Base-by-base conservation (phyloP, 2,113 vertebrate genomes). In the Lagopus muta region DNA sequence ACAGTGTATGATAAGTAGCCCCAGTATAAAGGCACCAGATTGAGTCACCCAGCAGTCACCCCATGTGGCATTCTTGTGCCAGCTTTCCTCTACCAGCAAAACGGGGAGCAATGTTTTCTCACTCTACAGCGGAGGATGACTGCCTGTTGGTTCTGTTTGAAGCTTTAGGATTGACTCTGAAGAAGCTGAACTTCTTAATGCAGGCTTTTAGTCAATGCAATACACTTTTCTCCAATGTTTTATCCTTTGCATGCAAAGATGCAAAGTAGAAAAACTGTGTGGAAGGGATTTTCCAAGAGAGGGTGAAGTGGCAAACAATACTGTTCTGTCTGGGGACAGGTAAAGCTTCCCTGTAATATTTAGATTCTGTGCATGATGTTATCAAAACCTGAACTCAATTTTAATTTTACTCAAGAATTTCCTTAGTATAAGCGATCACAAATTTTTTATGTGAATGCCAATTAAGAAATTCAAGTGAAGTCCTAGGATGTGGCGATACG, bases 121-220 rank as follows among this genome's bases (percentile, higher is more conserved):
- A 13, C 24, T 83, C 67, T 36, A 25, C 16, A 38, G 0, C 0
- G 25, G n/a, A 8, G 1, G 24, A 30, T 40, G 65, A 8, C 16
- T 10, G 45, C 20, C n/a, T 64, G 18, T 36, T 64, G 28, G 21
- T 50, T 36, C 20, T 11, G 13, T 65, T 72, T 27, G 16, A 64
- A 40, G 34, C 36, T 40, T 24, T 40, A 62, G 14, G 60, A 27
- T 36, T 62, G 36, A 38, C 24, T 38, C 20, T 18, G 60, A 62
- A 62, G 24, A 38, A 17, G 22, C 20, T n/a, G 28, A n/a, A 13
- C 54, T 88, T 57, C 4, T 3, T 6, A 10, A 10, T 9, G 17
- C 60, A 32, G 20, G 20, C 27, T 28, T 77, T 64, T 17, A 57
- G 62, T n/a, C 6, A 67, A 11, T 8, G 27, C 2, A 11, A 5